phyloP scores from a whole-genome alignment of 92 coral and sea anemone species.

The Epizoanthus stellaris region DNA sequence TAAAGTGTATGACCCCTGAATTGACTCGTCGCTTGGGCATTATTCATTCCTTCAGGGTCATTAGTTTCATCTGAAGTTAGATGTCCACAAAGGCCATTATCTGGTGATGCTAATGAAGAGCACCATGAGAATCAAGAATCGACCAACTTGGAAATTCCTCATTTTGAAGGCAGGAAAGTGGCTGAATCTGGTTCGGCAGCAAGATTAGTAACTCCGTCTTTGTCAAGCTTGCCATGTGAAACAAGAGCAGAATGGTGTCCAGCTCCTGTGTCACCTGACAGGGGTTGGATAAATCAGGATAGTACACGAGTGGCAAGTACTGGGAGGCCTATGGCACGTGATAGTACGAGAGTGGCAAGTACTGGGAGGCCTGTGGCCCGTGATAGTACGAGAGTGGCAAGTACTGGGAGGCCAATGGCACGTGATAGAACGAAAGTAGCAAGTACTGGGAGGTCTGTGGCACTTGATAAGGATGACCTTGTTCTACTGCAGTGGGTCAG shows the following conservation, averaged over 20 bases:
- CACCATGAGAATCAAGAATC: not conserved
- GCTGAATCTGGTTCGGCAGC: not conserved
- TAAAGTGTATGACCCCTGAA: no score
- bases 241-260: not conserved
- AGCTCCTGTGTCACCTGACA: not conserved
- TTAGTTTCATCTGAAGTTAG: not conserved
- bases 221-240: constrained; percentile 1
- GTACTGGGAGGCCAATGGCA: not conserved
- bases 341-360: no score
- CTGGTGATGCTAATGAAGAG: not conserved
- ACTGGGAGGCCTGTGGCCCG: no score
- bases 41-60: constrained; percentile 1
- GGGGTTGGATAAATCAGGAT: not conserved
- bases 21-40: no score
- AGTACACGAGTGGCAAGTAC: no score
- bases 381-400: not conserved
- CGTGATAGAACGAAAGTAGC: not conserved
- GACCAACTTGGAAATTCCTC: not conserved
- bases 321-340: not conserved
- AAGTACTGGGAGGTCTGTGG: constrained; percentile 19
- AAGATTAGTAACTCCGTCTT: not conserved
- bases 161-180: not conserved
- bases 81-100: not conserved
- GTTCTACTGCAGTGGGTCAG: constrained; percentile 22
- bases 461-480: not conserved